phyloP scores from a whole-genome alignment of 1,140 invertebrate genomes.

The Mactra quadrangularis region DNA sequence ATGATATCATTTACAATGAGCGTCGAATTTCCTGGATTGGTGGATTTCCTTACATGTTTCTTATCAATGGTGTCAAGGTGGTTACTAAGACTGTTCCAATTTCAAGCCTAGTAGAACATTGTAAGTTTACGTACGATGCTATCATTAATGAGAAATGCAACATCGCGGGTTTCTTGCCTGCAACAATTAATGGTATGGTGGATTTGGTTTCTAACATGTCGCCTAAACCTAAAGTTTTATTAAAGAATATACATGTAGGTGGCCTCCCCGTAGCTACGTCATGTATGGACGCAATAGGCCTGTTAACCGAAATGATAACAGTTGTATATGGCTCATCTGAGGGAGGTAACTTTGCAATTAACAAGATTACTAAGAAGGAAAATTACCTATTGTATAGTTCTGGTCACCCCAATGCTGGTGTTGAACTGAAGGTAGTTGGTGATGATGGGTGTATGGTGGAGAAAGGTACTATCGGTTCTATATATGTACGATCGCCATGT shows the following conservation, averaged over 20 bases:
- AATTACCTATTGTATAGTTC: neutral
- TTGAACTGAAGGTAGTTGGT: conserved; percentile 14
- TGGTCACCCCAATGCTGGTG: neutral
- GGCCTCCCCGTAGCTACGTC: neutral
- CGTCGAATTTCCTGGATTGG: conserved; percentile 15
- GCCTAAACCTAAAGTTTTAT: neutral
- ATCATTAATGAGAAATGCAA: conserved; percentile 10
- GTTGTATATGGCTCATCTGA: neutral
- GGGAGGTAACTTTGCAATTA: neutral
- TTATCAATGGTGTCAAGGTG: neutral
- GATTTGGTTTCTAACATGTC: neutral
- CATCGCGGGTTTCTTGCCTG: conserved; percentile 2
- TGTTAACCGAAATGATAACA: neutral
- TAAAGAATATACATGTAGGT: conserved; percentile 17
- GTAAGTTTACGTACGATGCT: neutral
- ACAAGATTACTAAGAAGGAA: neutral
- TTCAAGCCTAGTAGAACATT: neutral
- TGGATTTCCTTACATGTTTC: conserved; percentile 8
- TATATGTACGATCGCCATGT: neutral
- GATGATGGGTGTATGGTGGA: neutral
- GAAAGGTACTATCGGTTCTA: neutral
- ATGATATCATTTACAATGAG: conserved; percentile 17
- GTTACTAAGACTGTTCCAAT: neutral
- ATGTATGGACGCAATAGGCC: neutral
- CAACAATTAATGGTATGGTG: neutral